Percentiles rank a stretch among this genome's conserved stretches.
These are phyloP conservation scores for Bellardia bayeri DNA, from an alignment of 2,888 invertebrate species.

Conservation along the genomic window DNA sequence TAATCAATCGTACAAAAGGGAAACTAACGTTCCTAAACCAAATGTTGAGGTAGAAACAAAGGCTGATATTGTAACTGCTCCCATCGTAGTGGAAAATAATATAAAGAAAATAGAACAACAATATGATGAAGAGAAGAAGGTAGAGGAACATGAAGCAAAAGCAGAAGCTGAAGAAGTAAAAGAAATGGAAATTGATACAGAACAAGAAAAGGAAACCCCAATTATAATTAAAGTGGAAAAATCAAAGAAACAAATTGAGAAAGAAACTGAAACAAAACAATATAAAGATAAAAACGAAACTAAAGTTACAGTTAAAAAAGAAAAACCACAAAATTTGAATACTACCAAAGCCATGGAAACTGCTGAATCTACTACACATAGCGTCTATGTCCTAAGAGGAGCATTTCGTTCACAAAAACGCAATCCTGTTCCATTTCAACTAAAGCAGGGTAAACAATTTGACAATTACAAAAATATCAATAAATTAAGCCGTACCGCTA, in stretches of 20 bases:
- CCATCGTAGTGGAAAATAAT: background rate
- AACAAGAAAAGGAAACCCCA: background rate
- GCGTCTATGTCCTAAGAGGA: constrained; percentile 78
- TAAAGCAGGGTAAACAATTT: constrained; percentile 52
- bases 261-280: background rate
- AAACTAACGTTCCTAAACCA: background rate
- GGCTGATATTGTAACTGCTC: constrained; percentile 8
- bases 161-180: background rate
- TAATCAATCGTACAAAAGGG: constrained; percentile 65
- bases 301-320: background rate
- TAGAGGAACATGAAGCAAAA: background rate
- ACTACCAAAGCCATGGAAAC: constrained; percentile 16
- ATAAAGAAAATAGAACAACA: background rate
- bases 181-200: background rate
- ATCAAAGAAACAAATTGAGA: background rate
- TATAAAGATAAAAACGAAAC: background rate
- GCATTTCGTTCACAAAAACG: constrained; percentile 75
- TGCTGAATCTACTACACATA: constrained; percentile 70
- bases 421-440: constrained; percentile 17
- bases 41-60: background rate
- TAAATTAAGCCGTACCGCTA: constrained; percentile 24
- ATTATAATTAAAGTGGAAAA: background rate
- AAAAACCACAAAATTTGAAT: background rate
- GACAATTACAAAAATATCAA: constrained; percentile 42
- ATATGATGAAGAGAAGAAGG: background rate